Evolutionary conservation across 2,888 invertebrate species (phyloP).

Genomic region (Dasysyrphus tricinctus): DNA sequence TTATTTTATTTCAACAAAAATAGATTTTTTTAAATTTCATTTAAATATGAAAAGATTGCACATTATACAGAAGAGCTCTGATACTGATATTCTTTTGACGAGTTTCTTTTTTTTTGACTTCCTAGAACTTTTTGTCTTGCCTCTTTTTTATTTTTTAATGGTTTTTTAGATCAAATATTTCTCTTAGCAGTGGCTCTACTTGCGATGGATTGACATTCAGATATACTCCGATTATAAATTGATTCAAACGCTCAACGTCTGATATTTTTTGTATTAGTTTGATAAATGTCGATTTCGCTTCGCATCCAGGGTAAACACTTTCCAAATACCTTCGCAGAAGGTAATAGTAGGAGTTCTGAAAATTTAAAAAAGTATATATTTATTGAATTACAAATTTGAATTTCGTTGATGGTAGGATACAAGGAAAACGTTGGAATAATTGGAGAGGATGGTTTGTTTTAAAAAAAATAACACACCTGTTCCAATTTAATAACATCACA

Average conservation of each 20-base stretch:
- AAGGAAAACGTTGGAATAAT: no score
- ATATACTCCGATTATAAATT: conserved; percentile 95
- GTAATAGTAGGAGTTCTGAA: conserved; percentile 95
- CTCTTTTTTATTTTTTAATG: conserved; percentile 77
- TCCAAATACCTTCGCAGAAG: conserved; percentile 92
- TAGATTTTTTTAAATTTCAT: conserved; percentile 64
- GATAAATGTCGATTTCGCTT: conserved; percentile 93
- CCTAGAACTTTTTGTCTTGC: neutral
- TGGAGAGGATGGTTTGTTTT: no score
- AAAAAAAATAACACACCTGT: conserved; percentile 85
- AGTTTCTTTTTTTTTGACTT: conserved; percentile 31
- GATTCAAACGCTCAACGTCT: conserved; percentile 94
- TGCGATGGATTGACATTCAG: conserved; percentile 95
- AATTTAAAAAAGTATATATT: neutral
- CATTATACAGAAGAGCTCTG: conserved; percentile 72
- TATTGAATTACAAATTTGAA: no score
- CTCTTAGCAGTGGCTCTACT: conserved; percentile 96
- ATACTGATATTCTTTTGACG: conserved; percentile 57
- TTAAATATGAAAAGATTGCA: conserved; percentile 72
- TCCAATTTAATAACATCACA: conserved; percentile 93
- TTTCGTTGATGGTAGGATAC: no score
- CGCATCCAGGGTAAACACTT: conserved; percentile 92
- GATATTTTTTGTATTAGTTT: conserved; percentile 95
- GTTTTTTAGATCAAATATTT: conserved; percentile 96
- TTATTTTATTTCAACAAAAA: conserved; percentile 71